Evolutionary conservation across 1,140 invertebrate species (phyloP), one percentile per base, ranked within the genome.

Genomic region (Trachelipus rathkii): DNA sequence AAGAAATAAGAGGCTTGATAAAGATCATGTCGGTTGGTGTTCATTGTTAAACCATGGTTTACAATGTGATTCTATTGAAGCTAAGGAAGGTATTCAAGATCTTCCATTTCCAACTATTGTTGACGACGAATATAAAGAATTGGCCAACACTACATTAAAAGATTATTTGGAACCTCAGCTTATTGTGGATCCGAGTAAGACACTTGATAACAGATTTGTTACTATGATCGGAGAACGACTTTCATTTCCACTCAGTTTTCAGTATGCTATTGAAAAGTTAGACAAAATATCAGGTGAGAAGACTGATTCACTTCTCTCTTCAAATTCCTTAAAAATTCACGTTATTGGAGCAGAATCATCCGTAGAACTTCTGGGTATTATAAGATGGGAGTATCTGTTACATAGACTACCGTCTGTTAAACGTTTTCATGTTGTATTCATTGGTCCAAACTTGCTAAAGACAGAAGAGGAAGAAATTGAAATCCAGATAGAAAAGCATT

Each of bases 321-420:
- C 44, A n/a, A 67, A 50, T 21, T 44, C 43, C 21, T 43, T 78
- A 1, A 71, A 45, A 10, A 66, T 78, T 72, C 77, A 78, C 69
- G 77, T 78, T 15, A 72, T 78, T 15, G 77, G 77, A 23, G 77
- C 77, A 44, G 46, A 76, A 50, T 68, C 67, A 46, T 75, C 66
- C 43, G 50, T 74, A 43, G 77, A 80, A 66, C 44, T 77, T 33
- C 68, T 80, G 13, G 79, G 79, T 13, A 80, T 80, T 21, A 78
- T 80, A 8, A 66, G 77, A 44, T 80, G 79, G 79, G 79, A 80
- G 46, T 80, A 80, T 69, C 68, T 80, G 72, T 53, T 70, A 13
- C 79, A 80, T 74, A 13, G 73, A 8, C 60, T 80, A 69, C 79
- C 79, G n/a, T 15, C 43, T 24, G 68, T 80, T 44, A 44, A 43